These are phyloP conservation scores for Zoanthus gigantus DNA, from an alignment of 92 coral and sea anemone genomes.

Conservation along the genomic window DNA sequence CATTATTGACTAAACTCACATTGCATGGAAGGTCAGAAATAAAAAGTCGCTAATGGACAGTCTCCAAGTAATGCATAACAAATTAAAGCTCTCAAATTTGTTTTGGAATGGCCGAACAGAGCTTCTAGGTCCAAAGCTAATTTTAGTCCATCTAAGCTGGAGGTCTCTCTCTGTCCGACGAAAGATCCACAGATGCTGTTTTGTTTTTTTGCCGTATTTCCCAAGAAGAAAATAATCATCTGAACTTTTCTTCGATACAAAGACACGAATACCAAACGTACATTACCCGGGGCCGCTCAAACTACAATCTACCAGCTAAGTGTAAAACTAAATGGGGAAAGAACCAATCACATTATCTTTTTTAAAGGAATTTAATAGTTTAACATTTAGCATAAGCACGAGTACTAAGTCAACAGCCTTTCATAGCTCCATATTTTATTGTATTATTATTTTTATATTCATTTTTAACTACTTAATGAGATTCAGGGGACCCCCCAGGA, in stretches of 20 bases:
- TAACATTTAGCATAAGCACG: too few relatives aligned
- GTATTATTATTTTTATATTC: too few relatives aligned
- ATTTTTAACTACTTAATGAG: too few relatives aligned
- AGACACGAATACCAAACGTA: neutral
- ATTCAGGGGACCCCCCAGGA: too few relatives aligned
- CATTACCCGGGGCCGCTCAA: neutral
- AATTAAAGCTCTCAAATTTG: neutral
- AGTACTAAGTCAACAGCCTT: too few relatives aligned
- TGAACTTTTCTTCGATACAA: neutral
- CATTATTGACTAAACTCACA: conserved; percentile 52
- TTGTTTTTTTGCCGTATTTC: neutral
- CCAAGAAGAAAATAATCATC: neutral
- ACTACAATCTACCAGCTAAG: neutral
- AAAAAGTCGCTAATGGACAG: conserved; percentile 26
- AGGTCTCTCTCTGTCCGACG: conserved; percentile 1
- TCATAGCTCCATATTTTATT: too few relatives aligned
- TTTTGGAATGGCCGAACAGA: neutral
- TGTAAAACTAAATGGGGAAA: too few relatives aligned
- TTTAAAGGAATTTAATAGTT: too few relatives aligned
- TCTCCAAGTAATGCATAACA: neutral
- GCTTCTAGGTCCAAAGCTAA: neutral
- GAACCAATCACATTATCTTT: too few relatives aligned
- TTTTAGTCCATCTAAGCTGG: neutral
- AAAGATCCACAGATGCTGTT: neutral
- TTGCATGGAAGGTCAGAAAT: conserved; percentile 44